phyloP scores from a whole-genome alignment of 2,888 invertebrate genomes.

The Venusia cambrica region DNA sequence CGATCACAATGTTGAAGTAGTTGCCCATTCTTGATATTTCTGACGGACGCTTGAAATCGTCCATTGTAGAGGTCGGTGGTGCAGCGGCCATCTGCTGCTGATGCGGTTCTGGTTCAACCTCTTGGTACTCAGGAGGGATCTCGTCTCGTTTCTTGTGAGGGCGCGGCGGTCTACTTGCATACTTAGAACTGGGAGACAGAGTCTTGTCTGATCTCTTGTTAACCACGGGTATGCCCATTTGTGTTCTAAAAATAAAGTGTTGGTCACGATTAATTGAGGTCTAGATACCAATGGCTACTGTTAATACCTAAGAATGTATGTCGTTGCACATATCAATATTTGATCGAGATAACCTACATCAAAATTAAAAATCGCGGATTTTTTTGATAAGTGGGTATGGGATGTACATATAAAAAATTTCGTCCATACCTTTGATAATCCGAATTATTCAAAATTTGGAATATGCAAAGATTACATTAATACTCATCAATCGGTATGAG shows the following conservation, averaged over 20 bases:
- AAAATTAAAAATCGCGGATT: too few species aligned
- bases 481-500: too few species aligned
- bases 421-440: too few species aligned
- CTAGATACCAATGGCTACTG: too few species aligned
- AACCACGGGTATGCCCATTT: slow-evolving; percentile 74
- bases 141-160: slow-evolving; percentile 47
- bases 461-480: too few species aligned
- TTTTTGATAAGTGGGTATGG: too few species aligned
- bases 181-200: slow-evolving; percentile 15
- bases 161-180: slow-evolving; percentile 27
- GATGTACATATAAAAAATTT: too few species aligned
- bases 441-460: too few species aligned
- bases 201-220: slow-evolving; percentile 46
- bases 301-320: too few species aligned
- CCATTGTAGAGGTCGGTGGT: slow-evolving; percentile 32
- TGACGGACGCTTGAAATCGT: slow-evolving; percentile 49
- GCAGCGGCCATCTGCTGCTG: slow-evolving; percentile 10
- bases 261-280: too few species aligned
- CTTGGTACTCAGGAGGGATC: slow-evolving; percentile 36
- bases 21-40: slow-evolving; percentile 72
- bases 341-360: too few species aligned
- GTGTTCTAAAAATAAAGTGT: slow-evolving; percentile 55
- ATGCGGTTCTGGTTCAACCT: slow-evolving; percentile 36
- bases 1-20: slow-evolving; percentile 74
- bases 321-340: too few species aligned